Conservation (phyloP, 2,113 vertebrate genomes). For the Pelodiscus sinensis region DNA sequence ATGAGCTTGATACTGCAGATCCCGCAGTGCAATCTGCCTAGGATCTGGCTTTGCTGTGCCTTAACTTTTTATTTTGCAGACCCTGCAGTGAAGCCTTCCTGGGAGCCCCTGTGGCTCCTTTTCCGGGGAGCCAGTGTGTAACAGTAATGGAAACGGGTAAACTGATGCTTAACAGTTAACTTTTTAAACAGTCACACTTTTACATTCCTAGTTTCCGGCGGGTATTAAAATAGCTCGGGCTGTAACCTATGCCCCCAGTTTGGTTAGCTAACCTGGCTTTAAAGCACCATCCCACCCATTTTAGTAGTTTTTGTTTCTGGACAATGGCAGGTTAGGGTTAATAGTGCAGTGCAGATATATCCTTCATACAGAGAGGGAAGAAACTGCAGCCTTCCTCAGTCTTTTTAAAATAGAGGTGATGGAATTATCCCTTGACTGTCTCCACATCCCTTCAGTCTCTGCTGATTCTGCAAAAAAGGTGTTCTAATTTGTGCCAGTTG, state of each 20-base stretch:
- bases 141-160: too few relatives aligned
- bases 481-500: neutral
- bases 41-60: too few relatives aligned
- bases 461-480: constrained; percentile 31
- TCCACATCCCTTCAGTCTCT: neutral
- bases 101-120: too few relatives aligned
- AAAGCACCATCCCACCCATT: neutral
- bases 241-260: neutral
- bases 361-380: neutral
- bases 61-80: too few relatives aligned
- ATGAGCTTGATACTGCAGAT: too few relatives aligned
- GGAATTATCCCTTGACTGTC: neutral
- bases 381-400: neutral
- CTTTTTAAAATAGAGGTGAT: neutral
- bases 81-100: too few relatives aligned
- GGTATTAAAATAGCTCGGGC: neutral
- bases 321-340: neutral
- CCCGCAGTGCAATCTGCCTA: too few relatives aligned
- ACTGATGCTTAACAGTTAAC: too few relatives aligned
- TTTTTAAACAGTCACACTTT: too few relatives aligned
- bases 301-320: neutral
- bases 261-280: neutral
- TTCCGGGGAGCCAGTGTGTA: too few relatives aligned
- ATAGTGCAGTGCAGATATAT: neutral
- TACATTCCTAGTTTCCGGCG: neutral